Conservation (phyloP, 2,797 vertebrate genomes). For the Crenichthys baileyi region DNA sequence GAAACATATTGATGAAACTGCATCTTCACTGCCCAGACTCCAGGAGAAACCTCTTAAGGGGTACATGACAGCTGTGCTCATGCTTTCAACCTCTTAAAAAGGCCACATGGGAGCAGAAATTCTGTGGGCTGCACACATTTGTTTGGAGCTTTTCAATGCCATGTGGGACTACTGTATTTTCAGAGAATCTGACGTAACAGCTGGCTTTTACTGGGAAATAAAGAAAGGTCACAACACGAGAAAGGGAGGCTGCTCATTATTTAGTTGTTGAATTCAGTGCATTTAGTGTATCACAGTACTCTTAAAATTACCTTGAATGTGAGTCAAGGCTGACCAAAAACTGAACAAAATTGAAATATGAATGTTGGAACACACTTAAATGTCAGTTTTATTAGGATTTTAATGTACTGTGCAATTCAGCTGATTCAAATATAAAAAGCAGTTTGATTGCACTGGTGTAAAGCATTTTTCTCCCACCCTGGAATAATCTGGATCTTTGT, state of each 20-base stretch:
- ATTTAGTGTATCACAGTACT: not conserved
- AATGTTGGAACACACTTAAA: not conserved
- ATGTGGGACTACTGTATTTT: not conserved
- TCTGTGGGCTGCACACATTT: not conserved
- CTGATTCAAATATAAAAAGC: not conserved
- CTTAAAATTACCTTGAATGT: not conserved
- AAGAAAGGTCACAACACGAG: not conserved
- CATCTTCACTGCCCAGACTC: not conserved
- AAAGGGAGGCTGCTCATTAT: not conserved
- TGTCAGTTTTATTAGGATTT: not conserved
- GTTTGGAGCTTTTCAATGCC: slow-evolving; percentile 1
- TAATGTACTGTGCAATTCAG: not conserved
- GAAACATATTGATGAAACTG: slow-evolving; percentile 2
- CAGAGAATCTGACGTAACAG: not conserved
- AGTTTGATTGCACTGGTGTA: not conserved
- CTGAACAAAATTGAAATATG: not conserved
- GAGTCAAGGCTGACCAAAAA: not conserved
- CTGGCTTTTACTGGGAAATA: not conserved
- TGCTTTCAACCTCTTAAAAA: slow-evolving; percentile 4
- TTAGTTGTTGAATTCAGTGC: not conserved
- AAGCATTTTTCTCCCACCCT: not conserved
- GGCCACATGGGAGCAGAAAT: not conserved
- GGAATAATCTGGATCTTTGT: not conserved
- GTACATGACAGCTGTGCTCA: not conserved
- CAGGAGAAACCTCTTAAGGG: not conserved